Base-by-base conservation (phyloP, 1,140 invertebrate species). In the Dreissena polymorpha region DNA sequence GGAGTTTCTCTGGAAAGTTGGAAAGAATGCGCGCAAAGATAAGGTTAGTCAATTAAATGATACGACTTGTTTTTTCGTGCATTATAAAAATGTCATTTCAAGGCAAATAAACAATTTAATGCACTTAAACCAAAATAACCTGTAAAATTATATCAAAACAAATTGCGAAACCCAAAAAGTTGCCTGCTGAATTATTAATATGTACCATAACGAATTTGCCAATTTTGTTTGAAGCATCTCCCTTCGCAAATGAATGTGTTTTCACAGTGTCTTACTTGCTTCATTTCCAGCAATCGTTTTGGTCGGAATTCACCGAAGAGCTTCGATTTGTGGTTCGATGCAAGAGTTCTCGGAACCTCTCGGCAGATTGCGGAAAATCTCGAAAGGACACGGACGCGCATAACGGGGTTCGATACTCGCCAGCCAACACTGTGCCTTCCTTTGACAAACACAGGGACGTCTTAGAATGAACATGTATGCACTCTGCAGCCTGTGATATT, bases 1-100 rank as follows among this genome's bases (percentile, higher is more conserved):
- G 86, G 98, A 99, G 92, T 99, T 99, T 92, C 97, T 97, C 87
- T 98, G 97, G 96, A 98, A 99, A 92, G 98, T 97, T 57, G 64
- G 64, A 7, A 69, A 65, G 27, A 78, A 78, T 78, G 76, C 76
- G 16, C 65, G 76, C 2, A 65, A n/a, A 18, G 76, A 78, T 49
- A 78, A 78, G 76, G 76, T 78, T 55, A 29, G 14, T 72, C 18
- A 68, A 63, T n/a, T n/a, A n/a, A 63, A 23, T 63, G 60, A 3
- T 23, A 63, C 60, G 18, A 25, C 18, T n/a, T n/a, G 2, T 63
- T n/a, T 5, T 63, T 63, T n/a, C 60, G 2, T n/a, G 2, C 60
- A 63, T n/a, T 63, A 39, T 63, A 63, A 63, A 25, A 63, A 10
- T n/a, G 10, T 63, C 3, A 63, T n/a, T 2, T 5, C 18, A n/a